These are phyloP conservation scores for Hippolais icterina DNA, from an alignment of 2,113 vertebrate species.

Conservation along the genomic window DNA sequence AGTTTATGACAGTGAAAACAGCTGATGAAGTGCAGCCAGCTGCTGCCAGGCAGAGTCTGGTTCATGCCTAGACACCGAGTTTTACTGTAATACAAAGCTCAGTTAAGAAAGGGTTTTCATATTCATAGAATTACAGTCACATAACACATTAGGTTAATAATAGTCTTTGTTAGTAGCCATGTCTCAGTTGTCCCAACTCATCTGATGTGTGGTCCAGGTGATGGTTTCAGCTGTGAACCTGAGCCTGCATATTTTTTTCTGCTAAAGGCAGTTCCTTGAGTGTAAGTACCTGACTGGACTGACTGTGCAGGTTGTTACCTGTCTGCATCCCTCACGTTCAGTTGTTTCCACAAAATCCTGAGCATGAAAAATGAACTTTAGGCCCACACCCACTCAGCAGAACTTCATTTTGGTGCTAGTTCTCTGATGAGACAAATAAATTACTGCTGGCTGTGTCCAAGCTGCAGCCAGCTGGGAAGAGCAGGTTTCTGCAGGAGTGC, in stretches of 20 bases:
- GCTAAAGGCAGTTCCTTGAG: not conserved
- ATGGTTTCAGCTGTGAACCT: not conserved
- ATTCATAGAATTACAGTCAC: not conserved
- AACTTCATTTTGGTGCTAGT: not conserved
- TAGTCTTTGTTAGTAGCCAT: not conserved
- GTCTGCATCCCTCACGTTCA: not conserved
- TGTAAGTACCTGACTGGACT: not conserved
- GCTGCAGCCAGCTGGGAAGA: not conserved
- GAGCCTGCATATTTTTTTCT: not conserved
- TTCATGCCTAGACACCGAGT: not conserved
- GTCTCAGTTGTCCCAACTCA: not conserved
- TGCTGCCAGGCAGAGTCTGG: not conserved
- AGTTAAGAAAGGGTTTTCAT: not conserved
- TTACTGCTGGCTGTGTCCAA: not conserved
- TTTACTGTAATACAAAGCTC: not conserved
- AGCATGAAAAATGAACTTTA: not conserved
- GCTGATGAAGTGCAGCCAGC: not conserved
- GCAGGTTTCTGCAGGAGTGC: not conserved
- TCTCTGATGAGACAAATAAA: not conserved
- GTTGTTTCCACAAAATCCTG: rapidly evolving
- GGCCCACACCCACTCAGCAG: not conserved
- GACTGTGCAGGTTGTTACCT: not conserved
- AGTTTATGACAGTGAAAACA: not conserved
- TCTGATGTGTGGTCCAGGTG: not conserved
- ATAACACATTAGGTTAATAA: not conserved